Conservation (phyloP, 92 coral and sea anemone genomes). For the Bergia puertoricense region DNA sequence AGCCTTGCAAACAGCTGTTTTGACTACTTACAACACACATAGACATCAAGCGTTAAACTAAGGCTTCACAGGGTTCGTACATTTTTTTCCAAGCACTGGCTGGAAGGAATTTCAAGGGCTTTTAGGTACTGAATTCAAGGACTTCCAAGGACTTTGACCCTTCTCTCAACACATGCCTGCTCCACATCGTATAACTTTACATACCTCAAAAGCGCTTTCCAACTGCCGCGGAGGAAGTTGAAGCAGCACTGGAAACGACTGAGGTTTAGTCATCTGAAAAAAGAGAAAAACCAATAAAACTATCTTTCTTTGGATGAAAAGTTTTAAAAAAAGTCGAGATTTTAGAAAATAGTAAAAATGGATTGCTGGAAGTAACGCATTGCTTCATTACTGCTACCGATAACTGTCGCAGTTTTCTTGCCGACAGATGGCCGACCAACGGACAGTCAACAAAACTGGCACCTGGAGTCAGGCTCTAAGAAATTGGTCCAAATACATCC, state of each 20-base stretch:
- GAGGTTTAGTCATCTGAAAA: slow-evolving; percentile 97
- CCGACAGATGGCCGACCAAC: too few species aligned
- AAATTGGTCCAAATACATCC: too few species aligned
- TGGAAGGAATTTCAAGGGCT: too few species aligned
- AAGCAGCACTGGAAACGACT: slow-evolving; percentile 93
- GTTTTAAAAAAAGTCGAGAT: background rate
- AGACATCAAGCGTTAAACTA: too few species aligned
- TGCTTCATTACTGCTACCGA: background rate
- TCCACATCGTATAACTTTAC: background rate
- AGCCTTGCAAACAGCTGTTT: background rate
- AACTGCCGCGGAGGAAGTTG: slow-evolving; percentile 96
- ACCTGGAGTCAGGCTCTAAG: too few species aligned
- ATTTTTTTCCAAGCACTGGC: too few species aligned
- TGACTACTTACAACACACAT: background rate
- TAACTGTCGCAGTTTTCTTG: background rate
- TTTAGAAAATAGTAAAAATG: background rate
- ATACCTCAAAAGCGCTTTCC: slow-evolving; percentile 98
- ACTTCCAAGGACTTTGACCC: too few species aligned
- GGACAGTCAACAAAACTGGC: too few species aligned
- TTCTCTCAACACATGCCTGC: too few species aligned
- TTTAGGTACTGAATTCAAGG: too few species aligned
- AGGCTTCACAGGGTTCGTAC: background rate
- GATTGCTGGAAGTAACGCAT: background rate
- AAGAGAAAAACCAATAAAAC: background rate
- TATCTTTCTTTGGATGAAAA: background rate